Conservation (phyloP, 2,888 invertebrate species). For the Microdon myrmicae region DNA sequence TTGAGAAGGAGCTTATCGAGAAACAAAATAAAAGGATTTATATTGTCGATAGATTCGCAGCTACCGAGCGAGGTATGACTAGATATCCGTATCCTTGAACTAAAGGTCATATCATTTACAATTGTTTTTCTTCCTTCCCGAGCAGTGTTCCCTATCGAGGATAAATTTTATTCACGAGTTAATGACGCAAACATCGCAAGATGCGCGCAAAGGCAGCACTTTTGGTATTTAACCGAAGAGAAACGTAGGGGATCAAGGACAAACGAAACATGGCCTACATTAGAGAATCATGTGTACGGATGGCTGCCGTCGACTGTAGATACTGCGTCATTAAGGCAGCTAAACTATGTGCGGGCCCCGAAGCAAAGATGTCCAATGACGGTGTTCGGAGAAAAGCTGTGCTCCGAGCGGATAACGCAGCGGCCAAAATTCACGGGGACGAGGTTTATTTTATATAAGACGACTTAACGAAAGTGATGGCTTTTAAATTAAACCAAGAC, state of each 20-base stretch:
- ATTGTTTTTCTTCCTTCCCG: constrained; percentile 2
- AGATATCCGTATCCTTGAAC: not conserved
- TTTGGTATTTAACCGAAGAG: constrained; percentile 21
- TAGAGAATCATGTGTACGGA: constrained; percentile 62
- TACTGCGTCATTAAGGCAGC: constrained; percentile 45
- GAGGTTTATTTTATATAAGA: too few relatives aligned
- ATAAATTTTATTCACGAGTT: constrained; percentile 60
- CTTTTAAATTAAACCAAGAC: too few relatives aligned
- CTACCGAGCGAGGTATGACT: constrained; percentile 57
- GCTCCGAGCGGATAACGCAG: constrained; percentile 60
- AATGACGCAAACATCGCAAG: constrained; percentile 37
- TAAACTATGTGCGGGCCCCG: constrained; percentile 58
- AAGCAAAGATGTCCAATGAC: constrained; percentile 62
- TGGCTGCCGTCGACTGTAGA: constrained; percentile 58
- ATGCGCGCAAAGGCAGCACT: constrained; percentile 16
- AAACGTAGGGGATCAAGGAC: constrained; percentile 49
- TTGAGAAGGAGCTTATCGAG: constrained; percentile 63
- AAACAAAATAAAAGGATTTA: constrained; percentile 60
- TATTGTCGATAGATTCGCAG: constrained; percentile 57
- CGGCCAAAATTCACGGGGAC: constrained; percentile 60
- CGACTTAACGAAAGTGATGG: too few relatives aligned
- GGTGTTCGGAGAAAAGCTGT: constrained; percentile 60
- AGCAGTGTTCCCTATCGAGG: constrained; percentile 58
- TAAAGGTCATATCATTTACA: constrained; percentile 9
- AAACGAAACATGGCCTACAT: constrained; percentile 54